Conservation (phyloP, 2,113 vertebrate genomes). For the Sylvietta virens region DNA sequence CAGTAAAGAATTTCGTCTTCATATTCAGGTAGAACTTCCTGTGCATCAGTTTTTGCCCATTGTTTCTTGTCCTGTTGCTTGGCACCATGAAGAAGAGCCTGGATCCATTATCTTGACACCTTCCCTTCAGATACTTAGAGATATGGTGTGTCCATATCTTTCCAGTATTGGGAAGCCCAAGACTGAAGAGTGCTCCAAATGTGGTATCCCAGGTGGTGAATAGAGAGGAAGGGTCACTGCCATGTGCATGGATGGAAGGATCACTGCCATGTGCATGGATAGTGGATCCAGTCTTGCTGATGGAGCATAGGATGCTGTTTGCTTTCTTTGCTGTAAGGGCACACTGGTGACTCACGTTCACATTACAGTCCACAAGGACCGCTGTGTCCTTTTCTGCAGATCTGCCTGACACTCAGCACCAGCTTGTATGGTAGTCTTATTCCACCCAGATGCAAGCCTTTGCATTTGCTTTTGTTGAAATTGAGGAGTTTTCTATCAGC, state of each 20-base stretch:
- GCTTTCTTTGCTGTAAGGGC: neutral
- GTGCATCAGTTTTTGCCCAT: neutral
- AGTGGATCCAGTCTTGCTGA: neutral
- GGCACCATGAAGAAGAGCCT: neutral
- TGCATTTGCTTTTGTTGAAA: neutral
- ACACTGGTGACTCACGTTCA: neutral
- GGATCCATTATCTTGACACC: neutral
- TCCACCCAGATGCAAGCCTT: neutral
- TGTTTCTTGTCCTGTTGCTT: neutral
- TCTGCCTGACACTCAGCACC: neutral
- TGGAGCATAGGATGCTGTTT: neutral
- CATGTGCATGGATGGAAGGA: neutral
- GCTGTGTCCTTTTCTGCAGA: neutral
- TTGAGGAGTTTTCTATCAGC: neutral
- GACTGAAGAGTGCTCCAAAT: neutral
- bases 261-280: neutral
- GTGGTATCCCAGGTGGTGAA: neutral
- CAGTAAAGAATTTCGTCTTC: neutral
- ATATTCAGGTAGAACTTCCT: neutral
- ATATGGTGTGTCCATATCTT: neutral
- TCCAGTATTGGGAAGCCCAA: neutral
- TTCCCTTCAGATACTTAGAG: neutral
- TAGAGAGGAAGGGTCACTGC: neutral
- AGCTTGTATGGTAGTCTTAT: neutral
- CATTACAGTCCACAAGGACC: neutral